Percentiles rank a stretch among this genome's conserved stretches.
These are phyloP conservation scores for Lasiurus cinereus DNA, from an alignment of 2,113 vertebrate genomes.

Conservation along the genomic window DNA sequence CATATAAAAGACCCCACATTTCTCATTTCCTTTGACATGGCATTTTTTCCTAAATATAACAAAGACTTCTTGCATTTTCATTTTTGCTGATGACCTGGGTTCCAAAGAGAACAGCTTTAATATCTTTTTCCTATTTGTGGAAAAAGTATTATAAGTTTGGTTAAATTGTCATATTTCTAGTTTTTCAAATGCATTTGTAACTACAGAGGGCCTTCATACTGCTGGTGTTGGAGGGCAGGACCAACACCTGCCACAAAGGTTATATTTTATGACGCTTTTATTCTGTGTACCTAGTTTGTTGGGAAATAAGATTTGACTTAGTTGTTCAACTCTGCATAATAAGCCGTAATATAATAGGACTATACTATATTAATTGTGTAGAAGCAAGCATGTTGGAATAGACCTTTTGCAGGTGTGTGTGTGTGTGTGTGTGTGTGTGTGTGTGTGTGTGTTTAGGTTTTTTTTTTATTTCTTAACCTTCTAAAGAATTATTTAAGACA, in stretches of 20 bases:
- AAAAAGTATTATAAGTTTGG: constrained; percentile 76
- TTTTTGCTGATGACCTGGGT: constrained; percentile 80
- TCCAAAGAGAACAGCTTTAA: constrained; percentile 83
- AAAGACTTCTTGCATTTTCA: constrained; percentile 71
- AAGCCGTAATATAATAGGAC: constrained; percentile 69
- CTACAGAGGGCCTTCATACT: constrained; percentile 67
- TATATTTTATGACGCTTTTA: constrained; percentile 59
- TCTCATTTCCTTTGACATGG: constrained; percentile 71
- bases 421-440: background rate
- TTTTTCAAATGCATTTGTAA: constrained; percentile 79
- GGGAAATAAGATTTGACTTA: constrained; percentile 72
- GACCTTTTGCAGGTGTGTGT: constrained; percentile 12
- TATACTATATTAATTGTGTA: constrained; percentile 77
- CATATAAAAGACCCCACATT: constrained; percentile 57
- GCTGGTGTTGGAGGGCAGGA: constrained; percentile 60
- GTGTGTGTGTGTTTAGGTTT: constrained; percentile 44
- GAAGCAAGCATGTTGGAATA: constrained; percentile 78
- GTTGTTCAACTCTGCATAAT: constrained; percentile 75
- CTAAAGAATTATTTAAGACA: constrained; percentile 71
- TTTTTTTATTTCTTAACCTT: constrained; percentile 65
- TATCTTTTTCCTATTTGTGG: constrained; percentile 72
- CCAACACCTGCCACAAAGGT: constrained; percentile 56
- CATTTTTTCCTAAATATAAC: constrained; percentile 73
- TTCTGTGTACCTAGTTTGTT: constrained; percentile 64
- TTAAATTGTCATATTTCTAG: constrained; percentile 79